A percentile compares a stretch with the other conserved stretches of the same genome.
These are phyloP conservation scores for Myopa testacea DNA, from an alignment of 2,888 invertebrate genomes.

Conservation along the genomic window DNA sequence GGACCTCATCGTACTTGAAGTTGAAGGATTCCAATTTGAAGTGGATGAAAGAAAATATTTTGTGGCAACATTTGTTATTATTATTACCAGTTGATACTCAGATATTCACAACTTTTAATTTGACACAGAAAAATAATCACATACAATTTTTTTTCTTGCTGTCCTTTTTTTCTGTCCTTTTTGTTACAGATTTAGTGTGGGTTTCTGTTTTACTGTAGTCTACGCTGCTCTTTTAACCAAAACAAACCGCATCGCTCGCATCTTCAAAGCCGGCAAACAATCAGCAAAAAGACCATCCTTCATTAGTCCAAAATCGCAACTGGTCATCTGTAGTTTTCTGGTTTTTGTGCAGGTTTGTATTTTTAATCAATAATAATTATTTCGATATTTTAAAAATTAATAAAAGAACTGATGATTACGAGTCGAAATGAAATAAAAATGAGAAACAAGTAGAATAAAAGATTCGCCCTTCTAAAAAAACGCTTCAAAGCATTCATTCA, in stretches of 20 bases:
- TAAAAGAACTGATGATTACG: too few species aligned
- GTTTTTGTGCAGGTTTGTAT: conserved; percentile 85
- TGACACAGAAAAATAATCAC: not conserved
- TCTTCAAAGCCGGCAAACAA: conserved; percentile 96
- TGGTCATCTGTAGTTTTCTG: conserved; percentile 88
- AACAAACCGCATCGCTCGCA: conserved; percentile 95
- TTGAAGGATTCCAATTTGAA: too few species aligned
- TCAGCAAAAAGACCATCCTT: conserved; percentile 94
- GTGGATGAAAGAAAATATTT: too few species aligned
- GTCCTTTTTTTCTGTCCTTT: conserved; percentile 24
- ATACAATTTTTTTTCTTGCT: not conserved
- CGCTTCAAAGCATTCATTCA: not conserved
- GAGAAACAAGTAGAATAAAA: too few species aligned
- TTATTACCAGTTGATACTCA: not conserved
- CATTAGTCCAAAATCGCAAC: conserved; percentile 91
- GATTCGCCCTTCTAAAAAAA: not conserved
- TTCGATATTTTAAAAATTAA: too few species aligned
- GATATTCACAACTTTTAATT: not conserved
- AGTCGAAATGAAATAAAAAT: not conserved
- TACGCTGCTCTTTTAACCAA: conserved; percentile 97
- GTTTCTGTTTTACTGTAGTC: conserved; percentile 96
- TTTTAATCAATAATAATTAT: not conserved
- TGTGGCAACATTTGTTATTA: too few species aligned
- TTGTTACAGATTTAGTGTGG: conserved; percentile 80
- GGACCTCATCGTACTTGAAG: too few species aligned